Evolutionary conservation across 2,888 invertebrate species (phyloP), one percentile per base, ranked within the genome.

Genomic region (Cosmia pyralina): DNA sequence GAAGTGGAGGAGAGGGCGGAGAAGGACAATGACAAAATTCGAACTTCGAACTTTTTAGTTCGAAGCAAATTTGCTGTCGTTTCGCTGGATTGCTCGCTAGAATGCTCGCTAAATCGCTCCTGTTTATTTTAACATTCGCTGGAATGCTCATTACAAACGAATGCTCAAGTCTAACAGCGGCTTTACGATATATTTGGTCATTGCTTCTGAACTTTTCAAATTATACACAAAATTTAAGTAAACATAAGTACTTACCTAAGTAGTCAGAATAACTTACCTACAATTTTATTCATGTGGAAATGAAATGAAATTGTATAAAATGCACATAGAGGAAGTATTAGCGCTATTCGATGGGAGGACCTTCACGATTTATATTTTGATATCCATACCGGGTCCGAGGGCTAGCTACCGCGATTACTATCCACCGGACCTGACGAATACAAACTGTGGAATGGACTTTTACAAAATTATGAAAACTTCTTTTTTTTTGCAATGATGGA

Each of bases 331-430:
- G 80, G 68, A 75, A 79, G 48, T 81, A 79, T 79, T 79, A 79
- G 79, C 68, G 79, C 73, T 77, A 75, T 75, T 74, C 73, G 79
- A 81, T 69, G 74, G 69, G 64, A 72, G 77, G 73, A 77, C 73
- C 75, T 72, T 58, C 66, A 67, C 63, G 83, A 83, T 85, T 83
- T 85, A 83, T 83, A 83, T 77, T 83, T 81, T 75, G 81, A 85
- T 85, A 78, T 72, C 76, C 72, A 79, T 64, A 55, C 60, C 34
- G 62, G 70, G 75, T 57, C 68, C 65, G 46, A 75, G 83, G 77
- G 72, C 74, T 78, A 46, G 66, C 73, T 75, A 68, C 75, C 59
- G 69, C 64, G 71, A 85, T 88, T 85, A 86, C 85, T 75, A 87
- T 87, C 86, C 86, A 80, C 68, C 41, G 48, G 68, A 58, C 4